phyloP scores from a whole-genome alignment of 2,797 vertebrate species.

The Anabacerthia variegaticeps region DNA sequence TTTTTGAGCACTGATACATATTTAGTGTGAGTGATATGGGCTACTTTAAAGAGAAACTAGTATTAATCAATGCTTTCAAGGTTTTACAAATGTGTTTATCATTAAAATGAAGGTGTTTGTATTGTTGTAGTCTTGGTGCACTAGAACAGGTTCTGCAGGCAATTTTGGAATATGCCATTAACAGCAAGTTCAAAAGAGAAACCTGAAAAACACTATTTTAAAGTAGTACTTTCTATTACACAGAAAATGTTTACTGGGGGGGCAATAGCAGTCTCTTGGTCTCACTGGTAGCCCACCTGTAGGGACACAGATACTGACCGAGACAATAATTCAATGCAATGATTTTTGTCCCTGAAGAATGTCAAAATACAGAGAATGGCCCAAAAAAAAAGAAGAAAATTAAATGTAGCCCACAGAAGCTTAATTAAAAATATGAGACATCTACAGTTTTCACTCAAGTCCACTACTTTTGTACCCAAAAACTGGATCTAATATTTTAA shows the following conservation, averaged over 20 bases:
- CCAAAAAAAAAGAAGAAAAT: neutral
- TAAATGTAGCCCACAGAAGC: neutral
- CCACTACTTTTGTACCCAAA: neutral
- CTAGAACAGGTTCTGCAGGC: neutral
- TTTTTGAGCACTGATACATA: neutral
- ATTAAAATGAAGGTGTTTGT: neutral
- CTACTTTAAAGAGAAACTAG: neutral
- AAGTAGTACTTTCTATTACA: neutral
- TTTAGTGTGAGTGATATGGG: neutral
- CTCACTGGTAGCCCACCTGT: neutral
- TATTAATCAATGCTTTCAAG: neutral
- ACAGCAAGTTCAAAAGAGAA: neutral
- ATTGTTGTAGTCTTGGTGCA: neutral
- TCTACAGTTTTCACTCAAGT: neutral
- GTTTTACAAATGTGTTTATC: neutral
- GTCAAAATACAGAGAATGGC: neutral
- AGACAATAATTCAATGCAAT: neutral
- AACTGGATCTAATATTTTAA: neutral
- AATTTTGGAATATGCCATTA: neutral
- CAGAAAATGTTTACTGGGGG: neutral
- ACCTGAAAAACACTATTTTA: neutral
- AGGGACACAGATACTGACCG: neutral
- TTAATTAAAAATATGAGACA: neutral
- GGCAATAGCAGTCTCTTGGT: neutral
- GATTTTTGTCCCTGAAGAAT: neutral